Evolutionary conservation across 2,888 invertebrate genomes (phyloP).

Genomic region (Tenthredo notha): DNA sequence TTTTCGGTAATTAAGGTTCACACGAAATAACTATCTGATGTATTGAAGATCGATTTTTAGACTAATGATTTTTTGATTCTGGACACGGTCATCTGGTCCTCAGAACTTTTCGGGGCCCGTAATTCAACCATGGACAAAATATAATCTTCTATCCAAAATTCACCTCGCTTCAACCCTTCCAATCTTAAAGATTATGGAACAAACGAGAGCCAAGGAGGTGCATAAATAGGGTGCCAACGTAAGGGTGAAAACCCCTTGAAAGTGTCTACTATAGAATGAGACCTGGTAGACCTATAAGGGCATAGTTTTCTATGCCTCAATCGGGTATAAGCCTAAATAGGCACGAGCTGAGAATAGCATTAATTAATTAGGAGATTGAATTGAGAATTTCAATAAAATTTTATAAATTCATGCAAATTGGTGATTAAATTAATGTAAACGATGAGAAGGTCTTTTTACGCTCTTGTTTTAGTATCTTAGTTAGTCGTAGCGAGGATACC

Average conservation of each 20-base stretch:
- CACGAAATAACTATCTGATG: background rate
- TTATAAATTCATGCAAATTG: constrained; percentile 29
- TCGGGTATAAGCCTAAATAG: background rate
- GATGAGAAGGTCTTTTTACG: constrained; percentile 7
- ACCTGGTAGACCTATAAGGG: constrained; percentile 27
- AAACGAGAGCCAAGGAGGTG: constrained; percentile 75
- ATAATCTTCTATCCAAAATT: constrained; percentile 29
- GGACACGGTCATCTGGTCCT: background rate
- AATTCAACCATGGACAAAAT: constrained; percentile 29
- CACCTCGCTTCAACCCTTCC: constrained; percentile 71
- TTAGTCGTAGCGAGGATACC: background rate
- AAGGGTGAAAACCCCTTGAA: constrained; percentile 59
- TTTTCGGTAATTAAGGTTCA: background rate
- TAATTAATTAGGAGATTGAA: constrained; percentile 35
- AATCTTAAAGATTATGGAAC: constrained; percentile 78
- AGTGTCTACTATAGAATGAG: constrained; percentile 37
- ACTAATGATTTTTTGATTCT: background rate
- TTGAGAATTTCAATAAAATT: constrained; percentile 7
- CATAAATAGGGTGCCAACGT: constrained; percentile 75
- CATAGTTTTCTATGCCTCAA: constrained; percentile 43
- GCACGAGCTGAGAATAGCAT: constrained; percentile 13
- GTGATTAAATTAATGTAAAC: constrained; percentile 27
- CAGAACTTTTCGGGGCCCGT: background rate
- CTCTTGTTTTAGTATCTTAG: background rate
- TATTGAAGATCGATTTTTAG: background rate